Percentiles rank a stretch among this genome's conserved stretches.
Conservation (phyloP, 2,113 vertebrate genomes). For the Cebidichthys violaceus region DNA sequence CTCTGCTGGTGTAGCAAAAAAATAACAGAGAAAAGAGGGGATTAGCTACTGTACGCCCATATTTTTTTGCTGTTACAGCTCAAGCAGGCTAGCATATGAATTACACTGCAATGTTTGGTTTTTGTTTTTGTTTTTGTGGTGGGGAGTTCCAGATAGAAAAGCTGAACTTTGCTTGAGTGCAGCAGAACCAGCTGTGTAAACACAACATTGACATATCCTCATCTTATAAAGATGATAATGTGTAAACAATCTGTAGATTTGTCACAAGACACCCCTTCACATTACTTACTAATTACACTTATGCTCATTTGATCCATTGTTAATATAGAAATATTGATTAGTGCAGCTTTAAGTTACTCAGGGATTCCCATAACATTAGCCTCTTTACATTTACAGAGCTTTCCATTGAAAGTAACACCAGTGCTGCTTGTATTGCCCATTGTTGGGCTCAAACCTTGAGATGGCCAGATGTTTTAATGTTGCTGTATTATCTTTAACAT, state of each 20-base stretch:
- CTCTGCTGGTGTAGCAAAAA: conserved; percentile 7
- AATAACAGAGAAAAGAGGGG: neutral
- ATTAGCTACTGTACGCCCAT: neutral
- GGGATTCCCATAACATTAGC: neutral
- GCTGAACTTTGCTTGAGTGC: neutral
- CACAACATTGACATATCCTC: conserved; percentile 10
- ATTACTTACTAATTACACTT: neutral
- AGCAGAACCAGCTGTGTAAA: neutral
- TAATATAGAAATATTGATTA: conserved; percentile 8
- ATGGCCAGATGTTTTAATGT: neutral
- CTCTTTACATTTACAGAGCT: neutral
- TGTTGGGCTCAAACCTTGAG: neutral
- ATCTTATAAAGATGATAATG: neutral
- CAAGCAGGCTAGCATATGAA: neutral
- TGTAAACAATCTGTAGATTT: neutral
- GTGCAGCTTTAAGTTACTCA: neutral
- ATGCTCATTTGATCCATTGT: neutral
- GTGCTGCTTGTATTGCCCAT: neutral
- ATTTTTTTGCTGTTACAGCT: conserved; percentile 1
- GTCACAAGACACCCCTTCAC: neutral
- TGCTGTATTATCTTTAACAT: neutral
- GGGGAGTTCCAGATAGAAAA: neutral
- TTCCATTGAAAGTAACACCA: neutral
- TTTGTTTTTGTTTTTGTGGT: neutral
- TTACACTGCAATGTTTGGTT: neutral